Evolutionary conservation across 2,888 invertebrate genomes (phyloP).

Genomic region (Coecobrya sp.): DNA sequence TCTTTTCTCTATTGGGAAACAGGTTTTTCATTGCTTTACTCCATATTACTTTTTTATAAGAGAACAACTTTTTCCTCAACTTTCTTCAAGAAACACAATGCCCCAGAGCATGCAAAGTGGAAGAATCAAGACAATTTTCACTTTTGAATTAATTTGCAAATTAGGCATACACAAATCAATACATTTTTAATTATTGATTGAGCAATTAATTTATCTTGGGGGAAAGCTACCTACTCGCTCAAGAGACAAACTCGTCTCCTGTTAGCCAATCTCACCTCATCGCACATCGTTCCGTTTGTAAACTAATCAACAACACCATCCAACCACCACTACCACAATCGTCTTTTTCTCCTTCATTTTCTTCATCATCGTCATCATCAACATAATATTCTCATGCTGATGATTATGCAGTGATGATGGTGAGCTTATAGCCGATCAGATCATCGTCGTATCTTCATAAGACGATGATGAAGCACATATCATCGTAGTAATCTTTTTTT

Average conservation of each 20-base stretch:
- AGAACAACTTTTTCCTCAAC: constrained; percentile 51
- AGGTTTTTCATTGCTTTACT: constrained; percentile 26
- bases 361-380: constrained; percentile 55
- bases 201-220: not conserved
- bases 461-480: constrained; percentile 55
- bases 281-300: constrained; percentile 58
- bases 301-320: constrained; percentile 53
- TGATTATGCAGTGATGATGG: constrained; percentile 66
- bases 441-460: constrained; percentile 63
- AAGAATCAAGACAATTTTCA: not conserved
- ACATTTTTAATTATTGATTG: constrained; percentile 12
- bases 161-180: not conserved
- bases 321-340: constrained; percentile 43
- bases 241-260: not conserved
- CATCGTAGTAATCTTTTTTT: constrained; percentile 54
- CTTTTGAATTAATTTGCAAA: not conserved
- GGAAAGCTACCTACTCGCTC: not conserved
- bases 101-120: not conserved
- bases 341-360: constrained; percentile 35
- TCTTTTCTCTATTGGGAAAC: constrained; percentile 8
- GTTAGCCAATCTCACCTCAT: constrained; percentile 35
- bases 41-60: not conserved
- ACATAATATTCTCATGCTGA: constrained; percentile 54
- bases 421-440: constrained; percentile 67
- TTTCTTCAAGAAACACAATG: constrained; percentile 58